Evolutionary conservation across 2,113 vertebrate genomes (phyloP), one percentile per base, ranked within the genome.

Genomic region (Leptocoma aspasia): DNA sequence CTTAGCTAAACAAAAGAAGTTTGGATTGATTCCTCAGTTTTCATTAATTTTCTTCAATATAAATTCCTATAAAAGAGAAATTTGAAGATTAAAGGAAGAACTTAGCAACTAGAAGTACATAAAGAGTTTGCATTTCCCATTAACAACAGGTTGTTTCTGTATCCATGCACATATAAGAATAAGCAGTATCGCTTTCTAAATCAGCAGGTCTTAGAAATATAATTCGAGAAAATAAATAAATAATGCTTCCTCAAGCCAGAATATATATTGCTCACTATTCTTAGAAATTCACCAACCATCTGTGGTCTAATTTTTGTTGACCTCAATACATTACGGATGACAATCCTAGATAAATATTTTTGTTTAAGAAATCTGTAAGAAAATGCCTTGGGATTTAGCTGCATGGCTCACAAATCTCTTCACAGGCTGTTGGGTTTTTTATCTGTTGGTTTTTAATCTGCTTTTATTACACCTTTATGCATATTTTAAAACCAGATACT

Each of bases 281-380:
- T 77, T 76, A 49, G 66, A 80, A 96, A 90, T 82, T 56, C 52
- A 79, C 17, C 4, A 66, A 69, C 23, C 41, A 54, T 57, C 20
- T 83, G 33, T 82, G 61, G 42, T 87, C 73, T 92, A 92, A 60
- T 89, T 95, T 95, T 89, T 69, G 41, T 85, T 93, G 85, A 96
- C 85, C 79, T 93, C 78, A 89, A 86, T 91, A 82, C 31, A 78
- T 87, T 91, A 71, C 86, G 53, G 47, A 94, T 85, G 86, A 84
- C 49, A 82, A 94, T 82, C 42, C 26, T 82, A 86, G n/a, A 91
- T 65, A 92, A 92, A 88, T 87, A 88, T 66, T 94, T 94, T 87
- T 79, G 14, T 80, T 61, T 61, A 85, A 68, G 33, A 89, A 91
- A 94, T 47, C 7, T 23, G 54, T 45, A 95, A 72, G 39, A 88